Base-by-base conservation (phyloP, 1,140 invertebrate species). In the Anastrepha obliqua region DNA sequence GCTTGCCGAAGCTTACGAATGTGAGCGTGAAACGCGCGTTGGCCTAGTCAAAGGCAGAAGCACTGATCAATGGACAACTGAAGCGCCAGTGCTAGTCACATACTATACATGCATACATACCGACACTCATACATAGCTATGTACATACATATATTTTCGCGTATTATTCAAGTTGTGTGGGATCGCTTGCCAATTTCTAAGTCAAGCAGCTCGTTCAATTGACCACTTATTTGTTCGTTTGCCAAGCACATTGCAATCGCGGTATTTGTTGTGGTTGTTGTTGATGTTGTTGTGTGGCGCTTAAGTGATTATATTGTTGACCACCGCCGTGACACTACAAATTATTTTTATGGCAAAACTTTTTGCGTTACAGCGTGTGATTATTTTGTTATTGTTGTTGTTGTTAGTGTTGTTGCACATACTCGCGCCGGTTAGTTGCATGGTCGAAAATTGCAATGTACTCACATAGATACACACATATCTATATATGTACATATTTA, bases 291-390 rank as follows among this genome's bases (percentile, higher is more conserved):
- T 11, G 8, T n/a, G 1, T 55, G 47, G 74, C 74, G 74, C 74
- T 55, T 55, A 55, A 58, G 51, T 81, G 74, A 81, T 58, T 81
- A 81, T 81, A 81, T 81, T 55, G 74, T 29, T 81, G 74, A 81
- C 51, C 74, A 81, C n/a, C 74, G 47, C n/a, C 74, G n/a, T 81
- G 74, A 55, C 74, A 81, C 74, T 81, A 81, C 74, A 58, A 81
- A 81, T 81, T 81, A 81, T 81, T 81, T 81, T 81, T 81, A 81
- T 81, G 1, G 74, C 67, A 39, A 47, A 67, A 74, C 5, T 70
- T 67, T 42, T 67, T 67, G 2, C 64, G 29, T 42, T 42, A 42
- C 3, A 0, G 29, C 13, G 70, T 3, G 11, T 13, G 13, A 62
- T 62, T 62, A 29, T 29, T 62, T 15, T 62, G 6, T 55, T 11